Evolutionary conservation across 1,140 invertebrate species (phyloP), one percentile per base, ranked within the genome.

Genomic region (Daktulosphaira vitifoliae): DNA sequence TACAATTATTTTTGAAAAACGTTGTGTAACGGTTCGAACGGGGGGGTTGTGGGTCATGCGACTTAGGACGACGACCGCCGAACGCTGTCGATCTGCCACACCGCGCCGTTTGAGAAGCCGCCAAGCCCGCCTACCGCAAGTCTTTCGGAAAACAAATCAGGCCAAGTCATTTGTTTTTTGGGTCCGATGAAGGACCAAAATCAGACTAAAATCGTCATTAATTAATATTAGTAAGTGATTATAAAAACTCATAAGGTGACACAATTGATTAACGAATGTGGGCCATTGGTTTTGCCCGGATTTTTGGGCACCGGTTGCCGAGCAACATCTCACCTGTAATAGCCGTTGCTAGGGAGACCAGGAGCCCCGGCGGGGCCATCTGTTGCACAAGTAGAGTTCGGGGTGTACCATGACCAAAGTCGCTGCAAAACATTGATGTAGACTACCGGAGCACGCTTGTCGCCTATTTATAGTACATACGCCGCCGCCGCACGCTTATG

Each of bases 201-300:
- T 6, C 5, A 11, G 29, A 6, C 29, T 5, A 33, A 33, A 33
- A 33, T 6, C 29, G 29, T n/a, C n/a, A 11, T 33, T 33, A 33
- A 33, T 33, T 33, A 33, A 33, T 6, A 33, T 33, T 11, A 6
- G 29, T 33, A 5, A 11, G 11, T 33, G 29, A 11, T 6, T 33
- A 33, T 11, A 11, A 33, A 33, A 11, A 33, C 29, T 44, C 38
- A 62, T 62, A 62, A 62, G 56, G 56, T 62, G 56, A 62, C 25
- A 62, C 56, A 33, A 62, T 62, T 62, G 56, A 62, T 62, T 62
- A 62, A 62, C 56, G 56, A 62, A 62, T 62, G 56, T 62, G 56
- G 56, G 56, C 56, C 56, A 62, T 62, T 62, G 56, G 56, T 62
- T 62, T 62, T 62, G 56, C 56, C 56, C 56, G 56, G 56, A 62